Percentiles rank a stretch among this genome's conserved stretches.
These are phyloP conservation scores for Hipposideros larvatus DNA, from an alignment of 2,797 vertebrate genomes.

Conservation along the genomic window DNA sequence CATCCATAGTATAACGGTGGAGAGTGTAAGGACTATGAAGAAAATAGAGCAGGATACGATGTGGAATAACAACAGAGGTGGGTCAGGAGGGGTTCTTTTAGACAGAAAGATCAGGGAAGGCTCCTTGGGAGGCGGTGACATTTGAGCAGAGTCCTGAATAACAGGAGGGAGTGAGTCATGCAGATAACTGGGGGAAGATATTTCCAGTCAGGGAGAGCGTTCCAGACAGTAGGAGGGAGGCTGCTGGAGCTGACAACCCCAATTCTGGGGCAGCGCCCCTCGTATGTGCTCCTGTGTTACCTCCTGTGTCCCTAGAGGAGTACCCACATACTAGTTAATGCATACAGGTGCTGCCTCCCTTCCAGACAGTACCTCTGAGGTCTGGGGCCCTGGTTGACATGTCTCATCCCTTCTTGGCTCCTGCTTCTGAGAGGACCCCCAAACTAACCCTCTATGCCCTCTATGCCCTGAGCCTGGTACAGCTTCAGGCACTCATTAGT, in stretches of 20 bases:
- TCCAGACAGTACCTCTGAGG: background rate
- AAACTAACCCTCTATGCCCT: background rate
- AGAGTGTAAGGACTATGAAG: background rate
- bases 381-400: background rate
- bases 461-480: accelerated
- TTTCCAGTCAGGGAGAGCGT: background rate
- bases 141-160: background rate
- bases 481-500: accelerated
- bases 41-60: background rate
- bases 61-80: background rate
- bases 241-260: background rate
- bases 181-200: background rate
- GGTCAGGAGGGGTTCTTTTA: background rate
- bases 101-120: background rate
- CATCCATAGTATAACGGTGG: too few species aligned
- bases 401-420: background rate
- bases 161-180: background rate
- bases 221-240: background rate
- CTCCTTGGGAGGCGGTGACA: background rate
- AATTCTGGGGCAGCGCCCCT: background rate
- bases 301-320: background rate
- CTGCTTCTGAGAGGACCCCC: background rate
- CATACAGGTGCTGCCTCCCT: accelerated
- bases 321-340: background rate
- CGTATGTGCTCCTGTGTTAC: accelerated